Conservation (phyloP, 2,797 vertebrate species). For the Fistularia commersonii region DNA sequence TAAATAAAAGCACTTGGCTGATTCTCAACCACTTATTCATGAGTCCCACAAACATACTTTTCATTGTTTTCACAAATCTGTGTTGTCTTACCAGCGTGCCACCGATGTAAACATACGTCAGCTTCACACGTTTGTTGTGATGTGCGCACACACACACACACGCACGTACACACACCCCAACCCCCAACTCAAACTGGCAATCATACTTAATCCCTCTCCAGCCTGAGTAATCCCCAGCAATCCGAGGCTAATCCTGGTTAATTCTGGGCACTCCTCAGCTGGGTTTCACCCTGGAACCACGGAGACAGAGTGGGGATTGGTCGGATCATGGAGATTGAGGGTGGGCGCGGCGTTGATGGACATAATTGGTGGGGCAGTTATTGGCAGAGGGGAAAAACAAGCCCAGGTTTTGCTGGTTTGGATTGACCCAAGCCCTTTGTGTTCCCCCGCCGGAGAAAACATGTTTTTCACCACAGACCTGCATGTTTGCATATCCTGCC, state of each 20-base stretch:
- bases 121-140: constrained; percentile 19
- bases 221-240: constrained; percentile 73
- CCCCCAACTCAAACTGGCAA: constrained; percentile 68
- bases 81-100: no score
- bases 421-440: constrained; percentile 51
- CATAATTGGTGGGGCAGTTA: constrained; percentile 57
- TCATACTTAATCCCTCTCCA: constrained; percentile 75
- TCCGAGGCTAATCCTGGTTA: constrained; percentile 77
- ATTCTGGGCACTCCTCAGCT: constrained; percentile 73
- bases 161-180: constrained; percentile 2
- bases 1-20: no score
- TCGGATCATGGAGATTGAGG: constrained; percentile 56
- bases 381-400: constrained; percentile 60
- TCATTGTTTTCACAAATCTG: no score
- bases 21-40: no score
- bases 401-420: constrained; percentile 52
- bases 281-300: constrained; percentile 70
- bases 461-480: constrained; percentile 49
- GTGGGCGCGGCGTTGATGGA: constrained; percentile 41
- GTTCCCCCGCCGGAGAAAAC: constrained; percentile 44
- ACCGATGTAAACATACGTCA: constrained; percentile 22
- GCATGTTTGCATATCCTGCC: no score
- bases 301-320: constrained; percentile 70
- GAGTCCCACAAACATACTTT: no score
- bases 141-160: constrained; percentile 11